Base-by-base conservation (phyloP, 2,888 invertebrate genomes). In the Tetheella fluctuosa region DNA sequence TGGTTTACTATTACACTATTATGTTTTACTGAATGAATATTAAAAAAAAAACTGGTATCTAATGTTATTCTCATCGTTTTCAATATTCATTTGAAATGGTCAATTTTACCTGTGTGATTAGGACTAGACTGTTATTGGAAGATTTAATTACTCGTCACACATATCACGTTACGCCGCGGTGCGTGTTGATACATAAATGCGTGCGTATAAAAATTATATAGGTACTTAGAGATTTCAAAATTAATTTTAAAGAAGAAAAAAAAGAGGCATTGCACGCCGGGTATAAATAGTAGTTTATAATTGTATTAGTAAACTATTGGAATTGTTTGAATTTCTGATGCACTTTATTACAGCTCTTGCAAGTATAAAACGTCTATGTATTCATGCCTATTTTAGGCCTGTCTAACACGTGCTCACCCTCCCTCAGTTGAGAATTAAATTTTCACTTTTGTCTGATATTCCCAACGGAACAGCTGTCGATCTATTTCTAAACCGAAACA, bases 381-480 rank as follows among this genome's bases (percentile, higher is more conserved):
- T n/a, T 39, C n/a, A 39, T 60, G 58, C 61, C 68, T 79, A 77
- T 76, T 80, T 77, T 79, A 77, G 76, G 65, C 60, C 59, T 59
- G 68, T 64, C 59, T 64, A 68, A 83, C 85, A 85, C 78, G 81
- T 82, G 48, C n/a, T 20, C 55, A 54, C 75, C 79, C 74, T 71
- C 77, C 48, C 17, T 73, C 73, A 69, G 76, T 74, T 73, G 71
- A 77, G 71, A 80, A 83, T 81, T 83, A 84, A 84, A 84, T 80
- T 82, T 77, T 69, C 74, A 77, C 80, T 83, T 82, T 84, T 79
- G 79, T 85, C 80, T 85, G 83, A 83, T 85, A 84, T 86, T 82
- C 81, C 74, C 75, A 70, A 73, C 74, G 76, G 77, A 85, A 86
- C 90, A 91, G 90, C 90, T 92, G 91, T 89, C 87, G 78, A 78